These are phyloP conservation scores for Tipula vernalis DNA, from an alignment of 2,888 invertebrate genomes.

Conservation along the genomic window DNA sequence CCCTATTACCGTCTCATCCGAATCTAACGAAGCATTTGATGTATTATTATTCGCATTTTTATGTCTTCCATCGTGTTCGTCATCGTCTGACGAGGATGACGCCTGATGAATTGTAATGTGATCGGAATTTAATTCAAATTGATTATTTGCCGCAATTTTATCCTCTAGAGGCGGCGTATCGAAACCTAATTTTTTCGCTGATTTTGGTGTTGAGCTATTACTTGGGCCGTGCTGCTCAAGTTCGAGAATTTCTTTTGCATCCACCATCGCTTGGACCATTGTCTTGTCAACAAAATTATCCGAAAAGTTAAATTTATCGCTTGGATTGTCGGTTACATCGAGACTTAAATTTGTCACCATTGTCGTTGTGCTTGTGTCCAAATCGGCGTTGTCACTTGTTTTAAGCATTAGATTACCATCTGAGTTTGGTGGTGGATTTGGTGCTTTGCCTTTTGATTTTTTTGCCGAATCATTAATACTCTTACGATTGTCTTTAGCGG, in stretches of 20 bases:
- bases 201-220: constrained; percentile 42
- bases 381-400: constrained; percentile 8
- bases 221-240: constrained; percentile 12
- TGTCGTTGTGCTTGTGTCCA: constrained; percentile 14
- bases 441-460: constrained; percentile 60
- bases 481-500: constrained; percentile 53
- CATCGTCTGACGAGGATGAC: constrained; percentile 18
- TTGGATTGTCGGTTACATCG: neutral
- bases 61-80: neutral
- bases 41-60: neutral
- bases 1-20: neutral
- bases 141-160: constrained; percentile 33
- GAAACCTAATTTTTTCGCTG: constrained; percentile 27
- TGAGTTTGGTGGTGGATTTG: constrained; percentile 43
- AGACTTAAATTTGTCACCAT: constrained; percentile 14
- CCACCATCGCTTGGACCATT: constrained; percentile 30
- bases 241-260: neutral
- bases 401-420: neutral
- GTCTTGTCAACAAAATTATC: constrained; percentile 26
- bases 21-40: neutral
- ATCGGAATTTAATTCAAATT: constrained; percentile 59
- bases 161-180: neutral
- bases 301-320: constrained; percentile 19
- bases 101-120: constrained; percentile 56
- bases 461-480: constrained; percentile 37